phyloP scores from a whole-genome alignment of 2,888 invertebrate species.

The Drosophila ezoana region DNA sequence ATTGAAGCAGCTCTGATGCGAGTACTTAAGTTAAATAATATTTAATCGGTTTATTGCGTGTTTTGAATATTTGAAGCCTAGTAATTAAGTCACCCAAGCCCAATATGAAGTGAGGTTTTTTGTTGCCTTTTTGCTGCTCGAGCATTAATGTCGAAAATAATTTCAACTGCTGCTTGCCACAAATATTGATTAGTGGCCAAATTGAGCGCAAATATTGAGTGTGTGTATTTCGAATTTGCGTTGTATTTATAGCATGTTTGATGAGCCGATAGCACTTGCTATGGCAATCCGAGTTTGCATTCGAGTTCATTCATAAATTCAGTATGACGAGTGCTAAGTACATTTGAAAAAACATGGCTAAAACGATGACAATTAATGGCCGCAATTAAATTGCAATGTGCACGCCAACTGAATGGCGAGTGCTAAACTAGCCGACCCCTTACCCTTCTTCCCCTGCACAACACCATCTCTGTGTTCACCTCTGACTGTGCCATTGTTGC shows the following conservation, averaged over 20 bases:
- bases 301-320: slow-evolving; percentile 59
- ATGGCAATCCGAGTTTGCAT: slow-evolving; percentile 23
- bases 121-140: slow-evolving; percentile 7
- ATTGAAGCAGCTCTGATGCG: slow-evolving; percentile 11
- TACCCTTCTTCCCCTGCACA: not conserved
- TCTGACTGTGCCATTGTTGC: not conserved
- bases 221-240: slow-evolving; percentile 27
- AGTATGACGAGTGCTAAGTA: not conserved
- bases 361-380: slow-evolving; percentile 66
- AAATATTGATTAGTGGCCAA: slow-evolving; percentile 69
- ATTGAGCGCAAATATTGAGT: slow-evolving; percentile 34
- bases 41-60: slow-evolving; percentile 80
- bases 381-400: slow-evolving; percentile 73
- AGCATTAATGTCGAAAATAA: slow-evolving; percentile 69
- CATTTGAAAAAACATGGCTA: slow-evolving; percentile 29
- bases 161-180: slow-evolving; percentile 42
- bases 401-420: slow-evolving; percentile 54
- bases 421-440: slow-evolving; percentile 1
- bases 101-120: slow-evolving; percentile 7
- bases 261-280: slow-evolving; percentile 30
- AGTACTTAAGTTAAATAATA: slow-evolving; percentile 52
- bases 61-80: slow-evolving; percentile 55
- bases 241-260: slow-evolving; percentile 39
- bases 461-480: not conserved
- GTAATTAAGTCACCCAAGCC: slow-evolving; percentile 54